Evolutionary conservation across 1,140 invertebrate species (phyloP).

Genomic region (Lithobius niger): DNA sequence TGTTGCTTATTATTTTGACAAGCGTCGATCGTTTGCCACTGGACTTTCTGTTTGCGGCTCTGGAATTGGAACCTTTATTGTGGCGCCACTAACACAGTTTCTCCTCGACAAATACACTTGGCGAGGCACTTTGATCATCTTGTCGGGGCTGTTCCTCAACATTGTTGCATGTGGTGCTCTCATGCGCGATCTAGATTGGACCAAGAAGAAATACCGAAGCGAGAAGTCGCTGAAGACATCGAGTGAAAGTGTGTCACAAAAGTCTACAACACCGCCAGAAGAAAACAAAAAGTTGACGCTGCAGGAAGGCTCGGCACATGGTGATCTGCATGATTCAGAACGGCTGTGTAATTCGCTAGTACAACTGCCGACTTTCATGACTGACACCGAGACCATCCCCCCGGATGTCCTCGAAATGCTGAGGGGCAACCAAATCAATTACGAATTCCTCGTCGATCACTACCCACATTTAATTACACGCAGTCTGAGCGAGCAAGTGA

Average conservation of each 20-base stretch:
- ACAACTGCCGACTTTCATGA: constrained; percentile 65
- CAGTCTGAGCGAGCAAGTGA: neutral
- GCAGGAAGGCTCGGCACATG: neutral
- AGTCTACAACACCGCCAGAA: neutral
- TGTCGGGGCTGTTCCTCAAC: constrained; percentile 72
- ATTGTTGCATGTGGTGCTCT: constrained; percentile 72
- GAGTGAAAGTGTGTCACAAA: constrained; percentile 7
- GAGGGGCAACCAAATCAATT: constrained; percentile 38
- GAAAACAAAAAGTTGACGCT: neutral
- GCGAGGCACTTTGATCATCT: constrained; percentile 68
- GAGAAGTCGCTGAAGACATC: constrained; percentile 13
- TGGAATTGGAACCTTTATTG: constrained; percentile 64
- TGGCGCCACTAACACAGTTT: constrained; percentile 67
- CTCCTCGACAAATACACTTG: constrained; percentile 66
- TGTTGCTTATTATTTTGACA: constrained; percentile 93
- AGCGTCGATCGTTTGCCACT: constrained; percentile 76
- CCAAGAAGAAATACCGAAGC: constrained; percentile 20
- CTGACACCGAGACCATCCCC: constrained; percentile 52
- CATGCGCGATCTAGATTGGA: constrained; percentile 57
- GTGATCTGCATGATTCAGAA: constrained; percentile 15
- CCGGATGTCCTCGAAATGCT: constrained; percentile 56
- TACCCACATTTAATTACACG: constrained; percentile 8
- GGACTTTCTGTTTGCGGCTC: constrained; percentile 77
- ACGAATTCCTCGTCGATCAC: constrained; percentile 9
- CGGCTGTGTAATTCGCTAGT: constrained; percentile 62